phyloP scores from a whole-genome alignment of 1,140 invertebrate genomes.

The Trissolcus basalis region DNA sequence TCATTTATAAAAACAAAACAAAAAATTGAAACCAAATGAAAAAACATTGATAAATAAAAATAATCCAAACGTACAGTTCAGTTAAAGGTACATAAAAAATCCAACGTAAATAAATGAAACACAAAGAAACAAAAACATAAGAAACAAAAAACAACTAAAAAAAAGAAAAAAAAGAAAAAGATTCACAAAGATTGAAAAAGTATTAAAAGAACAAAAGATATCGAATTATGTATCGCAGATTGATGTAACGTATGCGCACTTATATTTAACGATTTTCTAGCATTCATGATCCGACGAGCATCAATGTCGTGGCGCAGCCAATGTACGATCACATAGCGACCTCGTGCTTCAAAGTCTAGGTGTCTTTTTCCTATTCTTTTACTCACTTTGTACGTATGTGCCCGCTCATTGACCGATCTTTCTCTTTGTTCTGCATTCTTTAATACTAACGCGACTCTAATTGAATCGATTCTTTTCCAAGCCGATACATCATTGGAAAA shows the following conservation, averaged over 20 bases:
- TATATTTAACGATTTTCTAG: slow-evolving; percentile 43
- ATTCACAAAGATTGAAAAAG: too few relatives aligned
- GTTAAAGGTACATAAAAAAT: too few relatives aligned
- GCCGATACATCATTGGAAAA: slow-evolving; percentile 3
- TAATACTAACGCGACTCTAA: slow-evolving; percentile 34
- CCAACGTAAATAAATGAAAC: too few relatives aligned
- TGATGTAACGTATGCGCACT: slow-evolving; percentile 25
- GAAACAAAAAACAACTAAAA: too few relatives aligned
- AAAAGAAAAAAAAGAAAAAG: too few relatives aligned
- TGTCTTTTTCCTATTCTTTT: slow-evolving; percentile 54
- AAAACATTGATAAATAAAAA: too few relatives aligned
- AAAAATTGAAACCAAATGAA: too few relatives aligned
- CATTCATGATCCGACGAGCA: slow-evolving; percentile 55
- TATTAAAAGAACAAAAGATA: slow-evolving; percentile 18
- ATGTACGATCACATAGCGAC: slow-evolving; percentile 57
- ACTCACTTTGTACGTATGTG: slow-evolving; percentile 23
- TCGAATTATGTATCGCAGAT: slow-evolving; percentile 33
- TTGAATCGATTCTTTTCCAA: slow-evolving; percentile 12
- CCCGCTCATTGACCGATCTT: slow-evolving; percentile 46
- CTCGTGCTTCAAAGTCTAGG: slow-evolving; percentile 60
- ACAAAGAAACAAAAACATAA: too few relatives aligned
- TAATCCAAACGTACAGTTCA: too few relatives aligned
- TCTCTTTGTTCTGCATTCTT: slow-evolving; percentile 51
- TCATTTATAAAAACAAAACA: too few relatives aligned
- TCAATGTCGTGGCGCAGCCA: slow-evolving; percentile 56